Base-by-base conservation (phyloP, 2,113 vertebrate species). In the Pachypanchax playfairii region DNA sequence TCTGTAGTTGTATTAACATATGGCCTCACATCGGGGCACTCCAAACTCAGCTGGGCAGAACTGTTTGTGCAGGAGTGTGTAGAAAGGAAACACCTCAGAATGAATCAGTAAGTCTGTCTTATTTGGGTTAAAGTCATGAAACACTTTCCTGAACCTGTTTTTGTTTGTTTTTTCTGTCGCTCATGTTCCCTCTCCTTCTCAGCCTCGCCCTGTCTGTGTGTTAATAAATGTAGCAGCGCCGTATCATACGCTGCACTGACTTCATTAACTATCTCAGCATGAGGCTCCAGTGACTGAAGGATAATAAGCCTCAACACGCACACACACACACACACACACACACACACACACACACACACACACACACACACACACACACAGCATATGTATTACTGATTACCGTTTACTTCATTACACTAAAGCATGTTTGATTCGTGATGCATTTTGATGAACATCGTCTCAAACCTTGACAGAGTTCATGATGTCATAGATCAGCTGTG, bases 181-280 rank as follows among this genome's bases (percentile, higher is more conserved):
- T 49, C 42, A 17, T 64, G 14, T 35, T 35, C 5, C 15, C 33
- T 25, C 39, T n/a, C 26, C 25, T 17, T n/a, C 26, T 29, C 29
- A 10, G 9, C 25, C 21, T 56, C 42, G 21, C 39, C 24, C 29
- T 29, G 48, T 14, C n/a, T 54, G 44, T 48, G 73, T 51, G 22
- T 51, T 76, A 79, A 80, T 85, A 79, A 83, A 82, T 87, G 82
- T 86, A 85, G 84, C 82, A 72, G 62, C 51, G 73, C 77, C 65
- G 48, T 80, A 82, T 82, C 73, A 68, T 80, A 49, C 21, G 57
- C 87, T 78, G 73, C 25, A 52, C 71, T 65, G 78, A 85, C 68
- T 87, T 87, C 83, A 87, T 86, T 84, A 86, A 83, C 77, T 72
- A 55, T 77, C 87, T 31, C 85, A 82, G 85, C 75, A 44, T 77